A percentile compares a stretch with the other conserved stretches of the same genome.
Conservation (phyloP, 92 coral and sea anemone species). For the Zoanthus solanderi region DNA sequence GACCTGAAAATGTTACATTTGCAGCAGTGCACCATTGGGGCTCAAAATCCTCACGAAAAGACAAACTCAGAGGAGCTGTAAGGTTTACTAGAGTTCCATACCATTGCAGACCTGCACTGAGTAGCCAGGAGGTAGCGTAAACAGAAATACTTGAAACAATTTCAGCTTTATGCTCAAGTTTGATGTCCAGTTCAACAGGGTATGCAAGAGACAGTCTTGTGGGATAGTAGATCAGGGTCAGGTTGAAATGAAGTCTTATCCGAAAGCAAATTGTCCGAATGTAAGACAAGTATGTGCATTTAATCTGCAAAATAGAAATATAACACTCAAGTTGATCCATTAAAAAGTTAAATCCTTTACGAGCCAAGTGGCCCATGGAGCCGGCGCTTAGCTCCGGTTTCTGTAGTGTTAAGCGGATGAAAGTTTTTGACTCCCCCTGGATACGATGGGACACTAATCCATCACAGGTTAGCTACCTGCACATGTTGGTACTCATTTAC, state of each 20-base stretch:
- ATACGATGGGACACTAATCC: too few relatives aligned
- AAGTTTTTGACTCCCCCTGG: too few relatives aligned
- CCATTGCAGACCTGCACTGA: slow-evolving; percentile 9
- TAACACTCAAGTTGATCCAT: too few relatives aligned
- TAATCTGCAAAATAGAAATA: slow-evolving; percentile 8
- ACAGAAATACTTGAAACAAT: slow-evolving; percentile 16
- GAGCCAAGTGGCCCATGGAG: too few relatives aligned
- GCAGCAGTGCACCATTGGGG: slow-evolving; percentile 31
- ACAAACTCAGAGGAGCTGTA: background rate
- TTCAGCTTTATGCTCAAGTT: slow-evolving; percentile 23
- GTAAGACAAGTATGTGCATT: slow-evolving; percentile 26
- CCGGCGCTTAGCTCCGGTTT: background rate
- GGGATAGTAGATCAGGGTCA: slow-evolving; percentile 20
- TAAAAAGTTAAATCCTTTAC: too few relatives aligned
- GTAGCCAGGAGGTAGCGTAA: slow-evolving; percentile 18
- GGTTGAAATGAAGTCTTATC: slow-evolving; percentile 13
- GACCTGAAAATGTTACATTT: slow-evolving; percentile 14
- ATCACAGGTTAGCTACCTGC: too few relatives aligned
- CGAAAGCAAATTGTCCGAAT: slow-evolving; percentile 28
- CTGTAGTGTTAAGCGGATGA: too few relatives aligned
- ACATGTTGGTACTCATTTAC: too few relatives aligned
- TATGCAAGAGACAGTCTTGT: background rate
- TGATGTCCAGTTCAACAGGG: slow-evolving; percentile 24
- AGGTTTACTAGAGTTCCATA: slow-evolving; percentile 12
- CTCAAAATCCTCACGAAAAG: slow-evolving; percentile 21